phyloP scores from a whole-genome alignment of 2,888 invertebrate species.

The Muschampia staudingeri region DNA sequence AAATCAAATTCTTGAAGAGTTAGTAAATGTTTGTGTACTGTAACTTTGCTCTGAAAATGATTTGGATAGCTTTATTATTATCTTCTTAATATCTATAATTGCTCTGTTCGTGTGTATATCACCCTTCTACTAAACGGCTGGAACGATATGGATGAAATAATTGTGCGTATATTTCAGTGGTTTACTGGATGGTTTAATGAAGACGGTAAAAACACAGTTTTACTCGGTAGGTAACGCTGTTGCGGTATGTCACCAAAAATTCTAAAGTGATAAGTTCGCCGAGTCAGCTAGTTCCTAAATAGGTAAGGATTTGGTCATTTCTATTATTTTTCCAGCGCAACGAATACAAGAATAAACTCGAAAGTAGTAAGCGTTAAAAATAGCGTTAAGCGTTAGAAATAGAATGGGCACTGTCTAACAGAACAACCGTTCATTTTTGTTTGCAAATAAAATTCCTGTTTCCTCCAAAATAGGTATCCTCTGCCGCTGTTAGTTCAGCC shows the following conservation, averaged over 20 bases:
- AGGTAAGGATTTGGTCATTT: neutral
- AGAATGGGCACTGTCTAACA: slow-evolving; percentile 8
- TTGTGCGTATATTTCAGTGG: too few relatives aligned
- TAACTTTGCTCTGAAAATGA: neutral
- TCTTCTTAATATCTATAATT: too few relatives aligned
- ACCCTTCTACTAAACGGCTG: too few relatives aligned
- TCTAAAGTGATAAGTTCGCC: too few relatives aligned
- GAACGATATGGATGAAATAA: too few relatives aligned
- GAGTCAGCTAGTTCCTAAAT: too few relatives aligned
- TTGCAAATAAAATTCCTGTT: slow-evolving; percentile 17
- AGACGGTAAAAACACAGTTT: too few relatives aligned
- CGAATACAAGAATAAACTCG: slow-evolving; percentile 15
- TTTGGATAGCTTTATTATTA: neutral
- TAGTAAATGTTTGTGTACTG: neutral
- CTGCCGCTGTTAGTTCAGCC: neutral
- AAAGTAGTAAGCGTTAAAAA: slow-evolving; percentile 21
- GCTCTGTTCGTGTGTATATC: too few relatives aligned
- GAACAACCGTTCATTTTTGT: slow-evolving; percentile 11
- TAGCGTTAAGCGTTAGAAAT: neutral
- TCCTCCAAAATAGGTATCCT: slow-evolving; percentile 15
- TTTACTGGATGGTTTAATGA: too few relatives aligned
- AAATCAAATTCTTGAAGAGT: slow-evolving; percentile 3
- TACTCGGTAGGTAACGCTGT: too few relatives aligned
- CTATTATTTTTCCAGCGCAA: neutral
- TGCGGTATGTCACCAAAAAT: too few relatives aligned